phyloP scores from a whole-genome alignment of 1,140 invertebrate species.

The Anoplophora glabripennis region DNA sequence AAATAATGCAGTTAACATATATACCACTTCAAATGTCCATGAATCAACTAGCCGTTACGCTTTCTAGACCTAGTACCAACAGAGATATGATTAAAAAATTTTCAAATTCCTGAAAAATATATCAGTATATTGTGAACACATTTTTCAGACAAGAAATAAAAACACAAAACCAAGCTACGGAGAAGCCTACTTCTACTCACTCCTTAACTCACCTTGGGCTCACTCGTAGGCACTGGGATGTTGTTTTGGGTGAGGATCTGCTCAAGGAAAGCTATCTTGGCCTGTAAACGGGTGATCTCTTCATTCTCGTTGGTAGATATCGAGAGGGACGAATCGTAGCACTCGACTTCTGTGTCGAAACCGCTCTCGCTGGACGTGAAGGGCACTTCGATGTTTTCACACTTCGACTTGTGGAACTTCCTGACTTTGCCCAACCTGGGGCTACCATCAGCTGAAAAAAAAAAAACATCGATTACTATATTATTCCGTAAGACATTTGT shows the following conservation, averaged over 20 bases:
- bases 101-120: too few species aligned
- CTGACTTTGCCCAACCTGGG: conserved; percentile 57
- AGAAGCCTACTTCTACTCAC: not conserved
- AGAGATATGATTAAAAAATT: too few species aligned
- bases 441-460: conserved; percentile 48
- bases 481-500: too few species aligned
- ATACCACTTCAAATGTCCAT: too few species aligned
- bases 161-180: not conserved
- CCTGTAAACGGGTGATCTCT: conserved; percentile 34
- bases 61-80: too few species aligned
- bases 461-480: conserved; percentile 8
- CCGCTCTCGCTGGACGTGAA: conserved; percentile 50
- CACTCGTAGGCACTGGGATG: conserved; percentile 35
- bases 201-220: conserved; percentile 16
- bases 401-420: conserved; percentile 49
- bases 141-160: too few species aligned
- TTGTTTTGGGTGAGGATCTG: conserved; percentile 41
- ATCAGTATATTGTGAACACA: too few species aligned
- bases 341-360: conserved; percentile 48
- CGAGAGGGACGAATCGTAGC: conserved; percentile 39
- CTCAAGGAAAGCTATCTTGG: conserved; percentile 40
- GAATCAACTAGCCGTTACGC: too few species aligned
- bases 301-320: conserved; percentile 33
- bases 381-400: conserved; percentile 42
- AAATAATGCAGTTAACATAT: not conserved